Evolutionary conservation across 2,113 vertebrate species (phyloP), one percentile per base, ranked within the genome.

Genomic region (Trematocara macrostoma): DNA sequence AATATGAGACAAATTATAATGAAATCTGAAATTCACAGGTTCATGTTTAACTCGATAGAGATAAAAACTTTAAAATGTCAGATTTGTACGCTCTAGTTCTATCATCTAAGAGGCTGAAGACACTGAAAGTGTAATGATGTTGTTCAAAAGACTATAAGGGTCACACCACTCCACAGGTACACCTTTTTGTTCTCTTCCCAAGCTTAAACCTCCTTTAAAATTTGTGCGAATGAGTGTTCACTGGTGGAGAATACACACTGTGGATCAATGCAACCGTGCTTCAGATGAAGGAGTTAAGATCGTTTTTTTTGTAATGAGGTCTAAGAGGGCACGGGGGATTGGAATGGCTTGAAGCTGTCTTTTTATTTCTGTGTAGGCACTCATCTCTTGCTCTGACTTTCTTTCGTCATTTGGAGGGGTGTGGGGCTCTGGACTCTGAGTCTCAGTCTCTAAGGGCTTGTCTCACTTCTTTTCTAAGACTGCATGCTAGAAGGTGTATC

Each of bases 251-350:
- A 91, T 89, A 47, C 81, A 87, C 49, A 69, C 51, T 64, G 79
- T 88, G 84, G 90, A 89, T 91, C 84, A 84, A 91, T 95, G 86
- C 87, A 91, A 78, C 67, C 89, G 93, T 87, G 89, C 91, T 91
- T 86, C 67, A 85, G 45, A 78, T 56, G 76, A 55, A 31, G 88
- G 85, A 83, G 76, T 78, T 80, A 86, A 82, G 81, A 87, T 85
- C 23, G 38, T 34, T 49, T 49, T 40, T 12, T 14, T 84, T 84
- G 83, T 94, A 93, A 95, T 92, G 87, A 93, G 78, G 78, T 85
- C 59, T 95, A 95, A 94, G 82, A 89, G 91, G 88, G 83, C 88
- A 92, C 29, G 16, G 74, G 90, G 85, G 91, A 93, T 64, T 56
- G 57, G 82, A 67, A 90, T 31, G 80, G 83, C 85, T 94, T 92